phyloP scores from a whole-genome alignment of 2,113 vertebrate genomes.

The Panthera tigris region DNA sequence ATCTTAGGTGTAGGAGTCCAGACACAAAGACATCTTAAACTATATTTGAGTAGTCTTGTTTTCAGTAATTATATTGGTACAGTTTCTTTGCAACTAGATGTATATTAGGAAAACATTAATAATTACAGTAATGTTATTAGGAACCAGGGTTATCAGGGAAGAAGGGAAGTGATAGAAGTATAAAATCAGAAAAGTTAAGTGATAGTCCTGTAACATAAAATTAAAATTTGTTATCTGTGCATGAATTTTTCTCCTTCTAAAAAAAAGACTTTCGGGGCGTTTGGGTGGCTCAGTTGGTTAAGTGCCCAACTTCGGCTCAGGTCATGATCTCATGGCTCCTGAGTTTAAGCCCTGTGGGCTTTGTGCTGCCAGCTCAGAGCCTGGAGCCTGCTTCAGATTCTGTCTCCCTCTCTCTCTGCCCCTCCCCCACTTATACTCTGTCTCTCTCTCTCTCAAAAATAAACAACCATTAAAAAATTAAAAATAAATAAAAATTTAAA shows the following conservation, averaged over 20 bases:
- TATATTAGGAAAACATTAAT: not conserved
- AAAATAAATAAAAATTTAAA: no score
- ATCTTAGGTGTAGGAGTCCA: not conserved
- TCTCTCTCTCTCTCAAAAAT: no score
- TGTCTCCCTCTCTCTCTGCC: no score
- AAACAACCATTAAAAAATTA: no score
- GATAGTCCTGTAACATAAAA: not conserved
- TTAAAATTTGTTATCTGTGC: not conserved
- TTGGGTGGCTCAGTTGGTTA: no score
- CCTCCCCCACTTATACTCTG: no score
- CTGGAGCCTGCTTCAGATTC: no score
- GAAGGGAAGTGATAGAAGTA: not conserved
- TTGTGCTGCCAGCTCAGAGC: no score
- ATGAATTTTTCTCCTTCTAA: not conserved
- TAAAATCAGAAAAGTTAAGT: not conserved
- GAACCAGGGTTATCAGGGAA: not conserved
- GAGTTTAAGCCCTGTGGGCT: no score
- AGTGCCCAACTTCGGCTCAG: no score
- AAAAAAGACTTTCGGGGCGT: not conserved
- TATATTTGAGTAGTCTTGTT: not conserved
- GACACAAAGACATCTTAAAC: not conserved
- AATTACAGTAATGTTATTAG: not conserved
- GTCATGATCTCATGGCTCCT: no score
- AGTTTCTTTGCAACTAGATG: not conserved
- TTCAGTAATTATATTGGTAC: not conserved